A percentile compares a stretch with the other conserved stretches of the same genome.
These are phyloP conservation scores for Podarcis lilfordi DNA, from an alignment of 2,797 vertebrate genomes.

Conservation along the genomic window DNA sequence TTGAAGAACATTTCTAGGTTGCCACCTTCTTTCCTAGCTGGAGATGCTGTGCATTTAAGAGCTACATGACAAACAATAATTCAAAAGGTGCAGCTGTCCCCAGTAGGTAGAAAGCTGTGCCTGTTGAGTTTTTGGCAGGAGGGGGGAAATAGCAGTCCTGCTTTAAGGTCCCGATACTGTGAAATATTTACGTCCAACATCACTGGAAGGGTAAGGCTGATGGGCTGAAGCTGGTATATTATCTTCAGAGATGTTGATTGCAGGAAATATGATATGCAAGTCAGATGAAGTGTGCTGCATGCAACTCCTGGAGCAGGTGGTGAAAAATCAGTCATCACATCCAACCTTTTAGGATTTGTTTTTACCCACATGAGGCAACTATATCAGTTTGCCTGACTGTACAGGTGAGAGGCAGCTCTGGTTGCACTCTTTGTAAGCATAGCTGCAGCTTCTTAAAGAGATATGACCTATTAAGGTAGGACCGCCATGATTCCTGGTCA, in stretches of 20 bases:
- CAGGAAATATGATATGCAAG: slow-evolving; percentile 19
- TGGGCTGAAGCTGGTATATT: neutral
- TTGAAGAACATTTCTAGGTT: no score
- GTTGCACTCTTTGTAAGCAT: slow-evolving; percentile 23
- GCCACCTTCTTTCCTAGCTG: neutral
- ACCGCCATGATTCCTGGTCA: no score
- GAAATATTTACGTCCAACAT: neutral
- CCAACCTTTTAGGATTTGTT: slow-evolving; percentile 17
- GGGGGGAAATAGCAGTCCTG: neutral
- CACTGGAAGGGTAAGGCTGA: neutral
- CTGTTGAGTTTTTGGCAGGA: neutral
- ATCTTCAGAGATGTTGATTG: neutral
- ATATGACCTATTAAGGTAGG: neutral
- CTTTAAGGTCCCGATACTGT: neutral
- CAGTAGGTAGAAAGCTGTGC: neutral
- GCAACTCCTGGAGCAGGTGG: neutral
- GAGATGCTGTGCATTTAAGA: neutral
- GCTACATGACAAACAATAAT: neutral
- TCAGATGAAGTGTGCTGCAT: slow-evolving; percentile 30
- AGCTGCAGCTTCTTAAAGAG: slow-evolving; percentile 8
- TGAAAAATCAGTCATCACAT: slow-evolving; percentile 9
- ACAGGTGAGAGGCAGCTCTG: slow-evolving; percentile 17
- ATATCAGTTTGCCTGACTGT: neutral
- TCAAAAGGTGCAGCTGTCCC: neutral
- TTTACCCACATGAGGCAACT: slow-evolving; percentile 12